Evolutionary conservation across 2,797 vertebrate genomes (phyloP).

Genomic region (Columba guinea): DNA sequence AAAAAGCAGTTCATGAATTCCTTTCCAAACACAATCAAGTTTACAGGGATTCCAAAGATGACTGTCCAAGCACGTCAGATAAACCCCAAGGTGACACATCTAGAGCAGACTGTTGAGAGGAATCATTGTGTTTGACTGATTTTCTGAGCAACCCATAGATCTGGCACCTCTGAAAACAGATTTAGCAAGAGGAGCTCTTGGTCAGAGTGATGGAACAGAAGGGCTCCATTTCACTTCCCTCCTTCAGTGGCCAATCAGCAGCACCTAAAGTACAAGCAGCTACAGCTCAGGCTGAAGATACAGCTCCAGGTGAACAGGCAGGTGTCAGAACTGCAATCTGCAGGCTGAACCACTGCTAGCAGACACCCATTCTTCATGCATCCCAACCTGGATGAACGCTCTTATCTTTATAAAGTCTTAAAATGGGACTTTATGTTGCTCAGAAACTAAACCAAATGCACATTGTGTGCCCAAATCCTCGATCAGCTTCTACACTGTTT

Average conservation of each 20-base stretch:
- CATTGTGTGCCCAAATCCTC: neutral
- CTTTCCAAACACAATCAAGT: neutral
- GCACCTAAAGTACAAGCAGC: neutral
- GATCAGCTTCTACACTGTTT: neutral
- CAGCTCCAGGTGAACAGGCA: neutral
- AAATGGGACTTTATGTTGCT: neutral
- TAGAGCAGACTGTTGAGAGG: neutral
- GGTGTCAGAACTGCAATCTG: too few relatives aligned
- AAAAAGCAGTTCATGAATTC: neutral
- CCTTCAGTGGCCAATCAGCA: neutral
- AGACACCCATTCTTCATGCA: neutral
- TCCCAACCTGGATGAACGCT: neutral
- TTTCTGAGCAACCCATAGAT: neutral
- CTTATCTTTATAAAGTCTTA: neutral
- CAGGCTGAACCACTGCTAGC: neutral
- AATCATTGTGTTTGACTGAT: accelerated
- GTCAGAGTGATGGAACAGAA: neutral
- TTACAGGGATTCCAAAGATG: neutral
- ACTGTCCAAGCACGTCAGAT: neutral
- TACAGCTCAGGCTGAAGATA: neutral
- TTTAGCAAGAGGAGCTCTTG: neutral
- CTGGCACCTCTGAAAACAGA: neutral
- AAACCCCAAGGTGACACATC: neutral
- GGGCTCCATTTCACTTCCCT: neutral
- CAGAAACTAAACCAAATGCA: neutral